Percentiles rank a stretch among this genome's conserved stretches.
Conservation (phyloP, 2,113 vertebrate genomes). For the Corynorhinus townsendii region DNA sequence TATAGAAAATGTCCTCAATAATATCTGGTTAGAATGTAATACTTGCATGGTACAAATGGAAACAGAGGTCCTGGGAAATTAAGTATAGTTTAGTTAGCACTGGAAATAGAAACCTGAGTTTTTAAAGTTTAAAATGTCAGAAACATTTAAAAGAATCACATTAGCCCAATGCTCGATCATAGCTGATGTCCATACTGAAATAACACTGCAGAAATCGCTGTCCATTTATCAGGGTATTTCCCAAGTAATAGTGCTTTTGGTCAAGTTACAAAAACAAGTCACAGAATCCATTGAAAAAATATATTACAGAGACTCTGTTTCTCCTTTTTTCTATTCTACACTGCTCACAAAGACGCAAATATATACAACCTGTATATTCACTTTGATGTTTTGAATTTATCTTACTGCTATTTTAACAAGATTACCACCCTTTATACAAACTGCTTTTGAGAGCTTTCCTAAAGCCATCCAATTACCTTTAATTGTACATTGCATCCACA, state of each 20-base stretch:
- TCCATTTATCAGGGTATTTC: neutral
- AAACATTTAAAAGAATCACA: constrained; percentile 26
- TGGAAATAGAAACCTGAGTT: constrained; percentile 18
- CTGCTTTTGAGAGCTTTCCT: constrained; percentile 62
- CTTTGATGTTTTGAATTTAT: constrained; percentile 2
- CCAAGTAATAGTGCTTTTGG: neutral
- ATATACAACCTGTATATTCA: neutral
- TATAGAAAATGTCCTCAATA: neutral
- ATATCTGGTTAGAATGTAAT: neutral
- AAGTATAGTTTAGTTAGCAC: neutral
- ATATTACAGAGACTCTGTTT: neutral
- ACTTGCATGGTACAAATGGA: neutral
- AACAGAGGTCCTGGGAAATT: neutral
- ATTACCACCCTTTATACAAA: constrained; percentile 69
- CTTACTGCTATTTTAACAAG: constrained; percentile 61
- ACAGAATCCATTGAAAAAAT: neutral
- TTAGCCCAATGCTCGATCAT: neutral
- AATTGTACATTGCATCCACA: constrained; percentile 50
- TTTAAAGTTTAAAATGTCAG: neutral
- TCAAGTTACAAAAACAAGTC: neutral
- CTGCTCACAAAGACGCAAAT: neutral
- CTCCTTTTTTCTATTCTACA: neutral
- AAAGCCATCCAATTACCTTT: constrained; percentile 69
- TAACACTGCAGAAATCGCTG: neutral
- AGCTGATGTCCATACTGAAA: neutral